Conservation (phyloP, 2,113 vertebrate genomes). For the Ellobius talpinus region DNA sequence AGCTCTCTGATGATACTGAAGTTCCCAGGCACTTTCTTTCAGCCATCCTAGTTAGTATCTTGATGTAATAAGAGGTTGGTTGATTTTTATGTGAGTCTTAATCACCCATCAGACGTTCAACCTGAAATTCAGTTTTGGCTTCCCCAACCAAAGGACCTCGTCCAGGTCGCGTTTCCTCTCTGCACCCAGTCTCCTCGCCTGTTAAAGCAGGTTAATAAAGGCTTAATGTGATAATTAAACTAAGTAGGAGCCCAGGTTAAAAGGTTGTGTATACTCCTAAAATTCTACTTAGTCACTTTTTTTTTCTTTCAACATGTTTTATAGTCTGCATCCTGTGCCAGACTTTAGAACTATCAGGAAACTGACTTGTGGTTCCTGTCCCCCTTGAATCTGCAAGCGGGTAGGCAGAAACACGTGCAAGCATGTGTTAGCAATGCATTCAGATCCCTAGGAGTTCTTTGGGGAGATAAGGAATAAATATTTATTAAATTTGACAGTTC, state of each 20-base stretch:
- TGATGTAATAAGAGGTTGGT: constrained; percentile 67
- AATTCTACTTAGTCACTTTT: not conserved
- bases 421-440: not conserved
- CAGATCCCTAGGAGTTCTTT: constrained; percentile 23
- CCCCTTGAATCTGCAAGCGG: not conserved
- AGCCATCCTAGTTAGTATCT: constrained; percentile 59
- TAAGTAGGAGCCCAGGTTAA: constrained; percentile 37
- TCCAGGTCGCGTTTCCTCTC: constrained; percentile 23
- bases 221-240: constrained; percentile 55
- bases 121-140: constrained; percentile 64
- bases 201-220: constrained; percentile 62
- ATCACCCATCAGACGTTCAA: constrained; percentile 69
- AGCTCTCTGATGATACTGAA: constrained; percentile 66
- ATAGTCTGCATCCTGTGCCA: not conserved
- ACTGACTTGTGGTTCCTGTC: not conserved
- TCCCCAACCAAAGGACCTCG: constrained; percentile 51
- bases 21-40: constrained; percentile 65
- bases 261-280: constrained; percentile 19
- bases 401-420: not conserved
- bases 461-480: constrained; percentile 38
- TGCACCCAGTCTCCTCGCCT: constrained; percentile 60
- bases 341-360: not conserved
- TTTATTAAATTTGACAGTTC: constrained; percentile 5
- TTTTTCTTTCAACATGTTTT: not conserved
- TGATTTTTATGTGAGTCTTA: constrained; percentile 76